Percentiles rank a stretch among this genome's conserved stretches.
Conservation (phyloP, 2,888 invertebrate species). For the Cecidostiba fungosa region DNA sequence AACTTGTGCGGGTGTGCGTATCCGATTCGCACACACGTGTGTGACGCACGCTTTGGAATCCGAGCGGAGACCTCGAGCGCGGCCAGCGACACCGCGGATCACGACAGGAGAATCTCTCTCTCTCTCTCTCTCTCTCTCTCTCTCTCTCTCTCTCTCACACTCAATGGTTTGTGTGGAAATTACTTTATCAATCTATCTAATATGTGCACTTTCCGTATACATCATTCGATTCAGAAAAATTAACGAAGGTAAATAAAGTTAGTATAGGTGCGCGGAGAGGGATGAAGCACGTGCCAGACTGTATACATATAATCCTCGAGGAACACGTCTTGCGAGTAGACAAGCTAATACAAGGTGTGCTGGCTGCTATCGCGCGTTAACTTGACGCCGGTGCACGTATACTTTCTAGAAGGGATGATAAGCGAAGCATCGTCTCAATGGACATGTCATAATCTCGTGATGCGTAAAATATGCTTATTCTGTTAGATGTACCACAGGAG, state of each 20-base stretch:
- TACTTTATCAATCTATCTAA: too few relatives aligned
- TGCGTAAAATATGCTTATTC: not conserved
- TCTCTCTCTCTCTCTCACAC: constrained; percentile 18
- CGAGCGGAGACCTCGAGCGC: constrained; percentile 75
- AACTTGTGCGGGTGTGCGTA: too few relatives aligned
- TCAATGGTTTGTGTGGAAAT: too few relatives aligned
- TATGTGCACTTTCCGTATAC: too few relatives aligned
- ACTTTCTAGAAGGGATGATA: not conserved
- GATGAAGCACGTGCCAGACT: not conserved
- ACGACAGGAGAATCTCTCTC: constrained; percentile 31
- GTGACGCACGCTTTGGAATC: constrained; percentile 76
- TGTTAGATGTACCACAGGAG: not conserved
- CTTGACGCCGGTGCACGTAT: constrained; percentile 14
- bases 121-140: constrained; percentile 42
- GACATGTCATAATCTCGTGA: not conserved
- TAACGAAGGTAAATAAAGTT: not conserved
- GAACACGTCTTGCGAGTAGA: not conserved
- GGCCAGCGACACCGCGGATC: constrained; percentile 74
- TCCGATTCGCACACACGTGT: too few relatives aligned
- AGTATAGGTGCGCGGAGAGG: not conserved
- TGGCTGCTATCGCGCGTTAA: not conserved
- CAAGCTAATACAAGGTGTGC: constrained; percentile 7
- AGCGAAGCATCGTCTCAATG: constrained; percentile 11
- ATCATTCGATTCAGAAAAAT: too few relatives aligned
- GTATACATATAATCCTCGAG: not conserved